Evolutionary conservation across 2,888 invertebrate species (phyloP).

Genomic region (Drosophila merina): DNA sequence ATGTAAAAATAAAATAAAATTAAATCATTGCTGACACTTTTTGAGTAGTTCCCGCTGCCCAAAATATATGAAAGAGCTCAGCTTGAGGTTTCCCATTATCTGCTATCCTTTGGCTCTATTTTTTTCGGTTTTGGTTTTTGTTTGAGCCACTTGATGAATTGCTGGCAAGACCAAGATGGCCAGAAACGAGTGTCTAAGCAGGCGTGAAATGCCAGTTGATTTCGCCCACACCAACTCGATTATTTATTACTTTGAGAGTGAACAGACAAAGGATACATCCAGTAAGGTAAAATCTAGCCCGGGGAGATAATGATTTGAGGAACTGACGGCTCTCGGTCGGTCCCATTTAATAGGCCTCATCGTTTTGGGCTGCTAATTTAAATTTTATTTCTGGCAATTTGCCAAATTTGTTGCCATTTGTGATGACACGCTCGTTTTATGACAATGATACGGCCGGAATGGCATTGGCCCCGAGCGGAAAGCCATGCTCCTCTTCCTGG

Average conservation of each 20-base stretch:
- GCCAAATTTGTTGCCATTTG: slow-evolving; percentile 80
- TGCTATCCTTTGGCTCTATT: not conserved
- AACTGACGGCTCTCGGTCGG: slow-evolving; percentile 4
- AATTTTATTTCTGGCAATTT: slow-evolving; percentile 80
- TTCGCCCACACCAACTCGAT: slow-evolving; percentile 25
- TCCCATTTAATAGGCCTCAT: slow-evolving; percentile 40
- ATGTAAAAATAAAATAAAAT: slow-evolving; percentile 62
- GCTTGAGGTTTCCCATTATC: slow-evolving; percentile 39
- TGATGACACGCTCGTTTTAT: slow-evolving; percentile 77
- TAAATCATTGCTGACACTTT: slow-evolving; percentile 74
- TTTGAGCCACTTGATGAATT: slow-evolving; percentile 62
- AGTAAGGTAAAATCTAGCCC: slow-evolving; percentile 30
- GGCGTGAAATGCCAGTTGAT: slow-evolving; percentile 30
- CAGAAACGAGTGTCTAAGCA: slow-evolving; percentile 40
- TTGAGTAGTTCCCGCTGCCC: slow-evolving; percentile 43
- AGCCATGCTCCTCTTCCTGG: not conserved
- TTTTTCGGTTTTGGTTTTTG: slow-evolving; percentile 1
- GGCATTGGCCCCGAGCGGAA: slow-evolving; percentile 23
- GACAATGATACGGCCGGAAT: slow-evolving; percentile 64
- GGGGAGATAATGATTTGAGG: slow-evolving; percentile 42
- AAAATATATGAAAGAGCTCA: slow-evolving; percentile 52
- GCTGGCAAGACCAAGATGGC: slow-evolving; percentile 17
- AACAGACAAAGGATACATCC: slow-evolving; percentile 20
- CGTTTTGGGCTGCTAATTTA: slow-evolving; percentile 68
- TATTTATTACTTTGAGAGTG: slow-evolving; percentile 36